Evolutionary conservation across 2,888 invertebrate genomes (phyloP).

Genomic region (Eristalis arbustorum): DNA sequence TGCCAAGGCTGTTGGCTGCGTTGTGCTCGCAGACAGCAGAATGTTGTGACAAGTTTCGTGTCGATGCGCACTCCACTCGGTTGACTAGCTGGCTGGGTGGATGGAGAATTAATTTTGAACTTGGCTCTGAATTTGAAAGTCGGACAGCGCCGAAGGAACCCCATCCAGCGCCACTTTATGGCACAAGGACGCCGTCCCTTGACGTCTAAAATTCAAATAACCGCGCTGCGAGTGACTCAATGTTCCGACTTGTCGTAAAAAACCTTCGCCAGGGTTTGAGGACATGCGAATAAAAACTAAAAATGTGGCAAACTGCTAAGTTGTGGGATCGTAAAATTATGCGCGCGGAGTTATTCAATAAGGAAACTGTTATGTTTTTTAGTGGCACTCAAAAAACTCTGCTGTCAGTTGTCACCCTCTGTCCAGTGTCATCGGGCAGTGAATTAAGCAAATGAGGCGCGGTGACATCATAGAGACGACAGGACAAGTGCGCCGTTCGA

Average conservation of each 20-base stretch:
- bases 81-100: not conserved
- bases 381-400: not conserved
- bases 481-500: not conserved
- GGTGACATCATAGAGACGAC: not conserved
- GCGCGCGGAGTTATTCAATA: not conserved
- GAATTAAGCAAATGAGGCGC: not conserved
- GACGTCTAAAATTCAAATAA: not conserved
- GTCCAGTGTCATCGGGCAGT: not conserved
- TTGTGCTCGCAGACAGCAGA: not conserved
- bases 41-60: not conserved
- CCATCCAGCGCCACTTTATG: too few species aligned
- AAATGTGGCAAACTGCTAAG: not conserved
- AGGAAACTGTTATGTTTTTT: not conserved
- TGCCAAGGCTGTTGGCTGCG: slow-evolving; percentile 48
- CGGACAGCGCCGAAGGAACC: not conserved
- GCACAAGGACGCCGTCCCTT: not conserved
- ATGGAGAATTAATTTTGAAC: not conserved
- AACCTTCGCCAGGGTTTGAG: not conserved
- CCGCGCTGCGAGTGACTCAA: not conserved
- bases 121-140: not conserved
- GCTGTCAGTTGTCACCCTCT: not conserved
- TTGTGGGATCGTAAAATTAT: not conserved
- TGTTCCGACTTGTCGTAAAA: not conserved
- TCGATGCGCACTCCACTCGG: not conserved
- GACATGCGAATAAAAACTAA: not conserved